Conservation (phyloP, 1,140 invertebrate species). For the Parapsyche elsis region DNA sequence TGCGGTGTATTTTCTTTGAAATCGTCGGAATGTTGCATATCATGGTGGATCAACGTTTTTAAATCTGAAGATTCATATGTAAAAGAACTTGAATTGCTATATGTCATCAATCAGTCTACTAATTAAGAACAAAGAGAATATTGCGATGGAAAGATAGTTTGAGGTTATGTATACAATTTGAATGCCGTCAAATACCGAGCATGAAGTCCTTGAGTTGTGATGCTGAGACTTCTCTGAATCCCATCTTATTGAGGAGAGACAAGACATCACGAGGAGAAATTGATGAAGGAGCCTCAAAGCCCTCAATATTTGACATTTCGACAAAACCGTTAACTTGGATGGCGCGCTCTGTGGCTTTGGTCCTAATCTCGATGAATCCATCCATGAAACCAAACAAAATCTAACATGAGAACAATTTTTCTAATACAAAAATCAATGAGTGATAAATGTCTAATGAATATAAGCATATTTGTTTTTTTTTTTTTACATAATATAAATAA, state of each 20-base stretch:
- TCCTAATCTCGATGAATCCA: too few relatives aligned
- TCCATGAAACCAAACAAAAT: too few relatives aligned
- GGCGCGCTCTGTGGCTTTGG: too few relatives aligned
- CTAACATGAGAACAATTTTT: too few relatives aligned
- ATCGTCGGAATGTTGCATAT: constrained; percentile 58
- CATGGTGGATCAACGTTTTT: constrained; percentile 70
- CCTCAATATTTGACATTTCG: neutral
- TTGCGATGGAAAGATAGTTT: neutral
- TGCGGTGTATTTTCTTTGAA: constrained; percentile 50
- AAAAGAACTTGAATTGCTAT: neutral
- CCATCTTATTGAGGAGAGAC: constrained; percentile 58
- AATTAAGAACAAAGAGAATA: neutral
- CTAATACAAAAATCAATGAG: too few relatives aligned
- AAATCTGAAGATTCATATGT: constrained; percentile 66
- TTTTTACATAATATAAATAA: too few relatives aligned
- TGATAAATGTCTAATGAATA: too few relatives aligned
- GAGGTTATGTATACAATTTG: neutral
- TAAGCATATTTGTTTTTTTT: too few relatives aligned
- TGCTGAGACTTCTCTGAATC: constrained; percentile 64
- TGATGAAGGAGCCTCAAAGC: neutral
- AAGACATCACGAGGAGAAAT: constrained; percentile 24
- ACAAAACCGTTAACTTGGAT: neutral
- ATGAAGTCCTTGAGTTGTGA: constrained; percentile 64
- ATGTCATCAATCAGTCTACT: neutral
- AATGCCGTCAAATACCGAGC: constrained; percentile 40